A percentile compares a stretch with the other conserved stretches of the same genome.
Conservation (phyloP, 2,113 vertebrate genomes). For the Pachycephala philippinensis region DNA sequence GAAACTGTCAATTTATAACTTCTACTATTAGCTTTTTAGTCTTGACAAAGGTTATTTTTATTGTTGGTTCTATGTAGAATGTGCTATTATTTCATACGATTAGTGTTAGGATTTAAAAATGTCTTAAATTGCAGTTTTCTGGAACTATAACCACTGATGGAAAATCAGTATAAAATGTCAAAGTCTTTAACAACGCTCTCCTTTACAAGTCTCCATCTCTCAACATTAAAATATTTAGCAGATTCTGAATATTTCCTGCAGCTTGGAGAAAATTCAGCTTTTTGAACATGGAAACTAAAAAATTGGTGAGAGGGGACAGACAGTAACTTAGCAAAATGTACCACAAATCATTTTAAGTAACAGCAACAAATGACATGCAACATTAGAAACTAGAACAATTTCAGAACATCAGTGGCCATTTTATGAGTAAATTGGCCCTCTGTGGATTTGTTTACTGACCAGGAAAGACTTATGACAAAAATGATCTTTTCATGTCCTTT, state of each 20-base stretch:
- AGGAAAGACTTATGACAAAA: constrained; percentile 44
- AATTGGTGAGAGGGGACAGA: neutral
- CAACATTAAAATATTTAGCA: constrained; percentile 56
- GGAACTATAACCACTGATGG: neutral
- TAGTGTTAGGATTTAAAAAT: constrained; percentile 49
- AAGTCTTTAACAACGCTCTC: constrained; percentile 48
- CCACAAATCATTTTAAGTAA: constrained; percentile 13
- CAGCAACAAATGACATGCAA: constrained; percentile 37
- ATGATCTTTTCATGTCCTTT: constrained; percentile 58
- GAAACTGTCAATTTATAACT: neutral
- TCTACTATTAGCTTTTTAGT: neutral
- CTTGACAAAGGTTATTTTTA: constrained; percentile 16
- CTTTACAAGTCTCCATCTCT: constrained; percentile 44
- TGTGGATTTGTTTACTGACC: constrained; percentile 53
- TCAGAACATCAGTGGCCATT: constrained; percentile 11
- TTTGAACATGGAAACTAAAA: constrained; percentile 50
- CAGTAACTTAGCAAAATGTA: constrained; percentile 17
- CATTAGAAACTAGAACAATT: constrained; percentile 44
- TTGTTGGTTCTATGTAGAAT: constrained; percentile 29
- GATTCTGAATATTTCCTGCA: constrained; percentile 48
- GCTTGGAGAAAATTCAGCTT: constrained; percentile 46
- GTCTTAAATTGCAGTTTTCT: constrained; percentile 56
- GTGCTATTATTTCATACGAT: constrained; percentile 33
- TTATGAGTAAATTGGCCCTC: constrained; percentile 59
- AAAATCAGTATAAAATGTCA: constrained; percentile 62